phyloP scores from a whole-genome alignment of 2,888 invertebrate genomes.

The Thymelicus lineola region DNA sequence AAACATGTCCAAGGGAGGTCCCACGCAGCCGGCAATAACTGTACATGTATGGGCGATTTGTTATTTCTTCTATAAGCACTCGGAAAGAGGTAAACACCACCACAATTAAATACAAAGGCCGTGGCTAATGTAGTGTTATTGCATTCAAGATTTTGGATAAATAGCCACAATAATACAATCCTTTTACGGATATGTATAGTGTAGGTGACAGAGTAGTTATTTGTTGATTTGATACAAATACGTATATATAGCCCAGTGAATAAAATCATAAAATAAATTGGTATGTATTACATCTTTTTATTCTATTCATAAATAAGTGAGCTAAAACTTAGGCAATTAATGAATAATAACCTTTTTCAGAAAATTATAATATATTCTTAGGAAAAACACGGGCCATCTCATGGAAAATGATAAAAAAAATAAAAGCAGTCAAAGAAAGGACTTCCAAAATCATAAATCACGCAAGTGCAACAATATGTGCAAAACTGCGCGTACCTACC shows the following conservation, averaged over 20 bases:
- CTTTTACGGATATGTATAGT: not conserved
- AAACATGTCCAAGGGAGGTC: conserved; percentile 56
- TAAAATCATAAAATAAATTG: no score
- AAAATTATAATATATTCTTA: no score
- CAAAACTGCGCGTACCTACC: conserved; percentile 15
- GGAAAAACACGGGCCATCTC: no score
- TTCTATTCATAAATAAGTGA: no score
- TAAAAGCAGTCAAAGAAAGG: not conserved
- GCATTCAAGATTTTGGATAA: conserved; percentile 12
- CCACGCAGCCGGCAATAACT: conserved; percentile 53
- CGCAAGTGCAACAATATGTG: conserved; percentile 47
- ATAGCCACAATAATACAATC: not conserved
- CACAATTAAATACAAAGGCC: conserved; percentile 30
- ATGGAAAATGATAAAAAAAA: no score
- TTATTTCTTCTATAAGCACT: conserved; percentile 29
- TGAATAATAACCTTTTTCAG: no score
- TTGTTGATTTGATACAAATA: not conserved
- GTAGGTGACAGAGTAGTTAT: not conserved
- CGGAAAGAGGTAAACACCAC: conserved; percentile 22
- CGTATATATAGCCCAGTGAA: no score
- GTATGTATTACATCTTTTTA: no score
- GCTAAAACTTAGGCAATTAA: no score
- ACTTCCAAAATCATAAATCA: conserved; percentile 40
- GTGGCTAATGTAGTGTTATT: conserved; percentile 14
- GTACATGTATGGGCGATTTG: conserved; percentile 30